Evolutionary conservation across 1,140 invertebrate genomes (phyloP), one percentile per base, ranked within the genome.

Genomic region (Brachionus koreanus): DNA sequence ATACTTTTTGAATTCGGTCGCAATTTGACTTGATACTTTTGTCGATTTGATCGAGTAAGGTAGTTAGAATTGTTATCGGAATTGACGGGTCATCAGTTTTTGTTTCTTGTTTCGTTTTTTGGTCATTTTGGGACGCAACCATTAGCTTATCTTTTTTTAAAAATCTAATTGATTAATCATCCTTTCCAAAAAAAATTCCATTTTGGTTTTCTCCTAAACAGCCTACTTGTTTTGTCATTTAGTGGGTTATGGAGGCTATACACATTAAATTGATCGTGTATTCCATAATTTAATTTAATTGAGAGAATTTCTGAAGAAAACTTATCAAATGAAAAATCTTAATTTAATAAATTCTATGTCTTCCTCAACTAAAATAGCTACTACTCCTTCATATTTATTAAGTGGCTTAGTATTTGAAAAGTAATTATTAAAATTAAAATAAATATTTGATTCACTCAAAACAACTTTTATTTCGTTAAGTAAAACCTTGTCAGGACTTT

Each of bases 161-260:
- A 63, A 29, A 35, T 63, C 29, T 23, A 29, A n/a, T 63, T 63
- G 5, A 63, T 25, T 35, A 10, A 35, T 29, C 10, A 63, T 63
- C 23, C 13, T 35, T 63, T 63, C 61, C 23, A 63, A 2, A 35
- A 10, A 63, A 3, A 12, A 29, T 29, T 63, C 61, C 9, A 29
- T 63, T 63, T 13, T 23, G 6, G 6, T 63, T 63, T 29, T 25
- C 29, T 63, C 29, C 7, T 9, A 29, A 13, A 16, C 61, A 63
- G 19, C 61, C 29, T 63, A 25, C 3, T 63, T 63, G 23, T 16
- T 25, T 63, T 63, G 61, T 25, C 29, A 37, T 69, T 33, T 37
- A 33, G 65, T 69, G 65, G 33, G 16, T 69, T 69, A n/a, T 69
- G 37, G 33, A 35, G 35, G 65, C 25, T 69, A 69, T 39, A 63